A percentile compares a stretch with the other conserved stretches of the same genome.
These are phyloP conservation scores for Acanthosepion esculentum DNA, from an alignment of 2,888 invertebrate species.

Conservation along the genomic window DNA sequence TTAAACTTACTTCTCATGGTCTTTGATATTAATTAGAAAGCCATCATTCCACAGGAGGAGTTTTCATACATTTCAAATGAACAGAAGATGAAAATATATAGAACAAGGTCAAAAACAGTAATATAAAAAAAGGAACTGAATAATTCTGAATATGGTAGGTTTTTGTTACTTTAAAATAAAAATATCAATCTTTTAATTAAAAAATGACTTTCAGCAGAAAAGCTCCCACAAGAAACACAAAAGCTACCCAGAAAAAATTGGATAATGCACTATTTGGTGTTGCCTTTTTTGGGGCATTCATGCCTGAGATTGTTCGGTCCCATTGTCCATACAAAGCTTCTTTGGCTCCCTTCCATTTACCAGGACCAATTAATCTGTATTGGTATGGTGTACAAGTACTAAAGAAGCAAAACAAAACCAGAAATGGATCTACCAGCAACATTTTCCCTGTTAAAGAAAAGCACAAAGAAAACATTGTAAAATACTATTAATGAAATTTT, in stretches of 20 bases:
- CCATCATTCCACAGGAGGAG: too few relatives aligned
- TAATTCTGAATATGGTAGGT: too few relatives aligned
- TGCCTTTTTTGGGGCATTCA: slow-evolving; percentile 52
- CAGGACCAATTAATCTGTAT: slow-evolving; percentile 74
- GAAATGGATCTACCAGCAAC: slow-evolving; percentile 59
- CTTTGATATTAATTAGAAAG: too few relatives aligned
- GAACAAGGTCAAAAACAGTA: too few relatives aligned
- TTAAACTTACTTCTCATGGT: too few relatives aligned
- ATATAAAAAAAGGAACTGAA: too few relatives aligned
- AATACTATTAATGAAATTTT: too few relatives aligned
- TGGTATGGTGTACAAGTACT: slow-evolving; percentile 73
- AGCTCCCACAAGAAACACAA: not conserved
- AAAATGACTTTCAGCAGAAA: not conserved
- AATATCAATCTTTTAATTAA: not conserved
- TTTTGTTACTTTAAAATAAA: too few relatives aligned
- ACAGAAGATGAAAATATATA: too few relatives aligned
- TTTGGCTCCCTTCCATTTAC: slow-evolving; percentile 75
- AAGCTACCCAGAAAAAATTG: not conserved
- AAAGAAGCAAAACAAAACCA: slow-evolving; percentile 66
- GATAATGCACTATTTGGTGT: not conserved
- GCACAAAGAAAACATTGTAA: not conserved
- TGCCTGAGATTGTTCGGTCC: slow-evolving; percentile 61
- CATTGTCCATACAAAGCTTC: slow-evolving; percentile 73
- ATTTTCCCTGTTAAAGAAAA: slow-evolving; percentile 59
- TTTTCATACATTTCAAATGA: too few relatives aligned